These are phyloP conservation scores for Ianthella basta DNA, from an alignment of 37 sponge, comb jelly and placozoan genomes.

Conservation along the genomic window DNA sequence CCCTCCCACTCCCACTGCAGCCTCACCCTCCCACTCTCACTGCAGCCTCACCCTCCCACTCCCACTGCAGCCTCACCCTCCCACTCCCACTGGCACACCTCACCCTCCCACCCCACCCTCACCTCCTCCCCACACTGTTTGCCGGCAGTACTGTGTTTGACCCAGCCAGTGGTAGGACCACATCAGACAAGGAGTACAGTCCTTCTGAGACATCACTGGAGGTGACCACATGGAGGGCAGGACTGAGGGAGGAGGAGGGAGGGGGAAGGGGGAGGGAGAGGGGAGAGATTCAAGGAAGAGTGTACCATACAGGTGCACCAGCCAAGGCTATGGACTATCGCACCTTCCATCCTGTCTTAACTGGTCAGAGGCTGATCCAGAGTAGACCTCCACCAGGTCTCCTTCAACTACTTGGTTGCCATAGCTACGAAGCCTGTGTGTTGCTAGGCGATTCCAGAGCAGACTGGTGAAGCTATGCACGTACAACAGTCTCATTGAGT, in stretches of 20 bases:
- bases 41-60: background rate
- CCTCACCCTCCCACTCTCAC: background rate
- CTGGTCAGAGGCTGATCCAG: background rate
- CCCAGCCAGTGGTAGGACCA: constrained; percentile 61
- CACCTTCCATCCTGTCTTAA: background rate
- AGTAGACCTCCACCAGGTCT: constrained; percentile 41
- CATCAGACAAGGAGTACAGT: constrained; percentile 49
- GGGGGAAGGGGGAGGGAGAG: too few relatives aligned
- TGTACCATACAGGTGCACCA: background rate
- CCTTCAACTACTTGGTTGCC: constrained; percentile 59
- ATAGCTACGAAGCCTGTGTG: constrained; percentile 44
- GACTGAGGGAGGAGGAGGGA: too few relatives aligned
- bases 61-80: background rate
- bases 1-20: background rate
- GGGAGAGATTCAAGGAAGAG: background rate
- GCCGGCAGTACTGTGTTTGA: constrained; percentile 26
- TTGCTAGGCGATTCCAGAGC: constrained; percentile 64
- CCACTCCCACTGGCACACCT: too few relatives aligned
- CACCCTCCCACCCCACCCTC: background rate
- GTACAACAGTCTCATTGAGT: constrained; percentile 31
- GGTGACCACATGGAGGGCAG: constrained; percentile 10
- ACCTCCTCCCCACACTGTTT: constrained; percentile 56
- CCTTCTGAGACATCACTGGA: background rate
- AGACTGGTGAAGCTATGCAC: constrained; percentile 50
- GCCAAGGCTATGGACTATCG: background rate